Evolutionary conservation across 1,140 invertebrate genomes (phyloP), one percentile per base, ranked within the genome.

Genomic region (Eriocheir sinensis): DNA sequence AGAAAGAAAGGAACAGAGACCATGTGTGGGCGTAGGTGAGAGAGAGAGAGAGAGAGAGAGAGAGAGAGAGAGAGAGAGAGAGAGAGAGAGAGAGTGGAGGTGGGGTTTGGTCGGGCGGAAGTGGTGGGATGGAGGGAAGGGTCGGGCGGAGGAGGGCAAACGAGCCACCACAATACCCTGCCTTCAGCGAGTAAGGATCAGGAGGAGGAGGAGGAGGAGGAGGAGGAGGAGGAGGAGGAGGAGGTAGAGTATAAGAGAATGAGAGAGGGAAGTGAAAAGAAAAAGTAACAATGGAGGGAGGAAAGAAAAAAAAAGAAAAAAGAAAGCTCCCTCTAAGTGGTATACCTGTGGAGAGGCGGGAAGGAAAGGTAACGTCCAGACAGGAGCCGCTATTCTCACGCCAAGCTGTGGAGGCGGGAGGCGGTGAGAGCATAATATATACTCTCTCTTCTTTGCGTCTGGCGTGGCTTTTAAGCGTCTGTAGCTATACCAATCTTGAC

Each of bases 131-230:
- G 27, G 60, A 12, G 27, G 17, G 17, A 72, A n/a, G 1, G 27
- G 60, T 1, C 0, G 21, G 60, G 4, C 2, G 21, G 60, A 2
- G 60, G 60, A 72, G 60, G 60, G 60, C 21, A 72, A 72, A n/a
- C n/a, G n/a, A n/a, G n/a, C 60, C 60, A 72, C 60, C 60, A 72
- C 60, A 72, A 72, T n/a, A 72, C 60, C 60, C 44, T 15, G n/a
- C n/a, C n/a, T n/a, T n/a, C n/a, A n/a, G n/a, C 15, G 60, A 27
- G 21, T 72, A 72, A 72, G 60, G 60, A 72, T 21, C 21, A 72
- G 21, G 60, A 72, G 60, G 27, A n/a, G 8, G 27, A n/a, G 27
- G 60, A 72, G 8, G 4, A 34, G 36, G 40, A 3, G 36, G 0
- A 17, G 36, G 21, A 9, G 36, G 32, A 34, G 9, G 81, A 27